A percentile compares a stretch with the other conserved stretches of the same genome.
phyloP scores from a whole-genome alignment of 1,140 invertebrate genomes.

The Pachypsylla venusta region DNA sequence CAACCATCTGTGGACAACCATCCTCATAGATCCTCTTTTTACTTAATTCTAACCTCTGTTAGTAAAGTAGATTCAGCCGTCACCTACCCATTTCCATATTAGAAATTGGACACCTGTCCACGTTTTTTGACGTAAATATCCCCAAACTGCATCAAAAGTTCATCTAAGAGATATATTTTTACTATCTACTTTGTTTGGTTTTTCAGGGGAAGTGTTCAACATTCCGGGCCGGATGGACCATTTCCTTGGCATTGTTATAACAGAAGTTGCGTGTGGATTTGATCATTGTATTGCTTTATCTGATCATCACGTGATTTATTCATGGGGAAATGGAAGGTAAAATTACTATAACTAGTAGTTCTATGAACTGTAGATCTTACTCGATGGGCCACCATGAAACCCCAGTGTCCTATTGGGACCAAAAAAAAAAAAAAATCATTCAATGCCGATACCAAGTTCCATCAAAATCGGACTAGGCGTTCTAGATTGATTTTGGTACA shows the following conservation, averaged over 20 bases:
- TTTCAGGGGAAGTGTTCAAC: slow-evolving; percentile 10
- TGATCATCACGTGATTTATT: slow-evolving; percentile 52
- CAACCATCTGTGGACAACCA: no score
- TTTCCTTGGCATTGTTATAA: slow-evolving; percentile 14
- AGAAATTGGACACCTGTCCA: neutral
- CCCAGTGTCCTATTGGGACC: no score
- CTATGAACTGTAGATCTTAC: no score
- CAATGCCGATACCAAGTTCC: neutral
- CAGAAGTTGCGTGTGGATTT: slow-evolving; percentile 54
- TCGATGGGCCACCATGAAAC: no score
- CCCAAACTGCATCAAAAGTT: neutral
- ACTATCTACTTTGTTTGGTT: neutral
- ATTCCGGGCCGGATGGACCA: neutral
- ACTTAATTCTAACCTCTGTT: no score
- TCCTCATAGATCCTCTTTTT: no score
- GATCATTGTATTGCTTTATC: slow-evolving; percentile 63
- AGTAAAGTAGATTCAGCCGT: no score
- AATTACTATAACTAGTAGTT: no score
- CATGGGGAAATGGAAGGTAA: slow-evolving; percentile 67
- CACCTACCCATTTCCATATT: no score
- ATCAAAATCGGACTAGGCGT: slow-evolving; percentile 9
- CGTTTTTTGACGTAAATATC: no score
- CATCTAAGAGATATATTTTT: neutral
- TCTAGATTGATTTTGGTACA: neutral
- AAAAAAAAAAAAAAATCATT: no score